Evolutionary conservation across 2,888 invertebrate genomes (phyloP).

Genomic region (Deilephila porcellus): DNA sequence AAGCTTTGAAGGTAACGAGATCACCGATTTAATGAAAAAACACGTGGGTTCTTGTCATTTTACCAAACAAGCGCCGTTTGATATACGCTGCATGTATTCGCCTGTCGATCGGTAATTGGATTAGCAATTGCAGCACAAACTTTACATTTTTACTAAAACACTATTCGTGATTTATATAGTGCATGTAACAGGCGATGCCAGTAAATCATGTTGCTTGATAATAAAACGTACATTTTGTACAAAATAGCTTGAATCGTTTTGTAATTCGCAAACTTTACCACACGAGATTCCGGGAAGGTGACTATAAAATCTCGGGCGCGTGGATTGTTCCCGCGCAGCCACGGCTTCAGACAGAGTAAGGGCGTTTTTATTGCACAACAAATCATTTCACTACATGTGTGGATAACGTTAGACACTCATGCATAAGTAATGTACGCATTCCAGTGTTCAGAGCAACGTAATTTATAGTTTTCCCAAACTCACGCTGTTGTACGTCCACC

Average conservation of each 20-base stretch:
- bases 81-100: constrained; percentile 4
- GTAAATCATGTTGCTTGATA: constrained; percentile 58
- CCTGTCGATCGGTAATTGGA: constrained; percentile 12
- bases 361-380: constrained; percentile 61
- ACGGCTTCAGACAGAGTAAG: constrained; percentile 41
- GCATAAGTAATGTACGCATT: constrained; percentile 47
- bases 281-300: constrained; percentile 52
- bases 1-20: no score
- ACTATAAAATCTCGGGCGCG: constrained; percentile 51
- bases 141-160: constrained; percentile 29
- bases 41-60: background rate
- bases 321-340: constrained; percentile 54
- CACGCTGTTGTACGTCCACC: constrained; percentile 33
- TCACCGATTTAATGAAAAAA: no score
- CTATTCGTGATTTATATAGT: constrained; percentile 53
- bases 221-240: constrained; percentile 53
- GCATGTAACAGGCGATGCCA: constrained; percentile 49
- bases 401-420: constrained; percentile 46
- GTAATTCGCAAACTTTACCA: constrained; percentile 43
- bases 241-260: constrained; percentile 42
- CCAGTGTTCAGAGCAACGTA: constrained; percentile 42
- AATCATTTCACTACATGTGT: constrained; percentile 57
- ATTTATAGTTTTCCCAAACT: constrained; percentile 47
- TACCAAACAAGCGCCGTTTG: background rate
- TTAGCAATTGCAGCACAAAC: constrained; percentile 37